phyloP scores from a whole-genome alignment of 2,113 vertebrate genomes.

The Lynx canadensis region DNA sequence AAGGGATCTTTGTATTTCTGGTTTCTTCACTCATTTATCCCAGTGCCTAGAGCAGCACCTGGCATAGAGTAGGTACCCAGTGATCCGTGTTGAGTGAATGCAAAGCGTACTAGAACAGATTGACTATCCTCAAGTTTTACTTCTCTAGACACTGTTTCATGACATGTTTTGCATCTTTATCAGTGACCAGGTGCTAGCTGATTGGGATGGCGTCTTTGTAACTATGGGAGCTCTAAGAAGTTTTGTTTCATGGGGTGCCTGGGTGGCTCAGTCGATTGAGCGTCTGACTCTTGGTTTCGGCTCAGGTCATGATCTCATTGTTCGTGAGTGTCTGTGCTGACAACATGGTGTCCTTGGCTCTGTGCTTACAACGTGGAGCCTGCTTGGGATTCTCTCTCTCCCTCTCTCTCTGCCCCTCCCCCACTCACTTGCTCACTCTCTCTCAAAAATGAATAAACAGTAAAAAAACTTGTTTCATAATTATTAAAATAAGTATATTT shows the following conservation, averaged over 20 bases:
- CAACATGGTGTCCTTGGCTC: too few species aligned
- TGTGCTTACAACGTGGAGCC: too few species aligned
- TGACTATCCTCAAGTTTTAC: not conserved
- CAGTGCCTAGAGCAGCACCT: not conserved
- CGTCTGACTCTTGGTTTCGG: too few species aligned
- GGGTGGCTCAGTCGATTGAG: too few species aligned
- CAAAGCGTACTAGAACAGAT: not conserved
- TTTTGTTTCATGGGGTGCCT: too few species aligned
- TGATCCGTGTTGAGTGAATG: accelerated
- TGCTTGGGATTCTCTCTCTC: too few species aligned
- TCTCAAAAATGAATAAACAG: too few species aligned
- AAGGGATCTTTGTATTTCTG: not conserved
- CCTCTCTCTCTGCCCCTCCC: too few species aligned
- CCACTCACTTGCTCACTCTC: too few species aligned
- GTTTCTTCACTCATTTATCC: not conserved
- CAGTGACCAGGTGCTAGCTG: not conserved
- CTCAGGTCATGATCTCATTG: too few species aligned
- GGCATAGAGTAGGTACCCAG: too few species aligned
- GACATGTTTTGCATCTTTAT: accelerated
- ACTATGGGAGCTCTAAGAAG: not conserved
- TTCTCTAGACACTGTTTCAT: not conserved
- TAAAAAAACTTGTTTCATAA: not conserved
- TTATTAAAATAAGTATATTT: not conserved
- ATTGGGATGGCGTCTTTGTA: not conserved
- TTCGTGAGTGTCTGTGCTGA: too few species aligned